Evolutionary conservation across 2,888 invertebrate species (phyloP).

Genomic region (Acrobasis suavella): DNA sequence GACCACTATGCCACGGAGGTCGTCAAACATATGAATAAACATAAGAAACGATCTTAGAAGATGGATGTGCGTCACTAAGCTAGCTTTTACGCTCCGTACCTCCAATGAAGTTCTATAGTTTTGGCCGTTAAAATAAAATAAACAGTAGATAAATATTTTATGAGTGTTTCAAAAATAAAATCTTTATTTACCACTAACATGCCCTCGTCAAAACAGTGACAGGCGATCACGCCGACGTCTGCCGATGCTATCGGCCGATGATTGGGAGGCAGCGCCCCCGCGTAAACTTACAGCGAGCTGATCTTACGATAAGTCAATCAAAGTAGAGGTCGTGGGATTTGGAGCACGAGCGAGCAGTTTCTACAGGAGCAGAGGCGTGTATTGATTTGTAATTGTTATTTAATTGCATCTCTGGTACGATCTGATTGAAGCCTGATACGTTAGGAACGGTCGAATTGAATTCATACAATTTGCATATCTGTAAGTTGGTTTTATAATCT

Average conservation of each 20-base stretch:
- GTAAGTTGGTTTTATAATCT: no score
- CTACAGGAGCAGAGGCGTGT: conserved; percentile 25
- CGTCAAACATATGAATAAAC: no score
- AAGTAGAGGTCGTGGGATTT: conserved; percentile 45
- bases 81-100: no score
- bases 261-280: conserved; percentile 61
- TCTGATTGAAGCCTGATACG: background rate
- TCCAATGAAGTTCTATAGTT: no score
- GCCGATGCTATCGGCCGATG: conserved; percentile 63
- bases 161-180: conserved; percentile 21
- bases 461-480: background rate
- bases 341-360: conserved; percentile 36
- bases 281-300: conserved; percentile 48
- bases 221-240: conserved; percentile 49
- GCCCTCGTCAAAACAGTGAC: conserved; percentile 68
- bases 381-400: conserved; percentile 15
- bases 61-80: no score
- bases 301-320: conserved; percentile 71
- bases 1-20: no score
- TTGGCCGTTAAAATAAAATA: no score
- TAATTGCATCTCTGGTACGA: conserved; percentile 7
- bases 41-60: no score
- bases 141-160: no score
- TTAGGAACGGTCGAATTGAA: background rate
- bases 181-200: conserved; percentile 31